Conservation (phyloP, 2,797 vertebrate genomes). For the Peromyscus attwateri region DNA sequence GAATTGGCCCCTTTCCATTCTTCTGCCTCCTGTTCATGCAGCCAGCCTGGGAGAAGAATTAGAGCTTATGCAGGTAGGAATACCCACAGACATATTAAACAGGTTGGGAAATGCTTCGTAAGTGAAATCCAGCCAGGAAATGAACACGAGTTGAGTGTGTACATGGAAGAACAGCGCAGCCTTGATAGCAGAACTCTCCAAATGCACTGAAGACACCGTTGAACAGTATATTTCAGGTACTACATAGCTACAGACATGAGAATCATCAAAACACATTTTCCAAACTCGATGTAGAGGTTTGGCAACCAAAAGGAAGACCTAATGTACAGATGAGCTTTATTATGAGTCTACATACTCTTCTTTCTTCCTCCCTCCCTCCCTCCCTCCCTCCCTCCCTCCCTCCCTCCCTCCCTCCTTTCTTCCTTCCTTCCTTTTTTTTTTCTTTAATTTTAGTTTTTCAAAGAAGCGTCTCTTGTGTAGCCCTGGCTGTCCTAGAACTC, state of each 20-base stretch:
- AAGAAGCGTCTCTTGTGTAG: not conserved
- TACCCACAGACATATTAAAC: not conserved
- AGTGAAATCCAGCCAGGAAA: conserved; percentile 11
- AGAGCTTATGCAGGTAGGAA: not conserved
- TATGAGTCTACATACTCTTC: not conserved
- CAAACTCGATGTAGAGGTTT: not conserved
- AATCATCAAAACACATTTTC: not conserved
- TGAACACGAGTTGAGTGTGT: not conserved
- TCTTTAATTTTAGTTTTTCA: not conserved
- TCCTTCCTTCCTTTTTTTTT: not conserved
- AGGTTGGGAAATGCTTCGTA: not conserved
- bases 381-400: too few relatives aligned
- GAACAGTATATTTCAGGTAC: not conserved
- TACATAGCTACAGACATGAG: not conserved
- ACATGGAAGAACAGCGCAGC: not conserved
- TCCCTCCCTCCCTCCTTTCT: too few relatives aligned
- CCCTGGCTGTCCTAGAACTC: not conserved
- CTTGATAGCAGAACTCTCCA: not conserved
- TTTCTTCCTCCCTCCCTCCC: not conserved
- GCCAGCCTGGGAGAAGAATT: not conserved
- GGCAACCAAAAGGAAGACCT: not conserved
- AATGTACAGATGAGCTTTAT: not conserved
- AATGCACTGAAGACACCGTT: not conserved
- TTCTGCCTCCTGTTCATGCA: not conserved
- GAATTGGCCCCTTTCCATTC: not conserved